Evolutionary conservation across 2,113 vertebrate genomes (phyloP), one percentile per base, ranked within the genome.

Genomic region (Proterorhinus semilunaris): DNA sequence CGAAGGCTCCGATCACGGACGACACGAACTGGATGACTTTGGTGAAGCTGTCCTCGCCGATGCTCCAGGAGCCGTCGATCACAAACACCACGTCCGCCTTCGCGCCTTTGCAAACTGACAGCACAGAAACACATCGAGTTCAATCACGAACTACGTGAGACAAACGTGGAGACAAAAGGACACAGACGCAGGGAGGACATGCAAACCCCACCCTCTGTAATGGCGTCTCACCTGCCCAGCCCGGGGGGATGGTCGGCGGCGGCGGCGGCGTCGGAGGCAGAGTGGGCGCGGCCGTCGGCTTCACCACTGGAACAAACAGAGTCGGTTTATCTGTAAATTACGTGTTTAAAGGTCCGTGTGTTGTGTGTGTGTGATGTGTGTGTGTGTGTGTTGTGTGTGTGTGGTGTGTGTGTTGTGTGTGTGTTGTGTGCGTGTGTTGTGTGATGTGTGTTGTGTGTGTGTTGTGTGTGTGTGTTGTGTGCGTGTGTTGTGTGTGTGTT

Each of bases 1-100:
- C 96, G 71, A 99, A 98, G 64, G 95, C 95, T 17, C 93, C 95
- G 74, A 98, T 93, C 43, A 96, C 94, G 62, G 89, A 90, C 65
- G 94, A 96, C 79, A 98, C 91, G 71, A 99, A 99, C 81, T 95
- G 92, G 52, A 96, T 84, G 13, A 99, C 96, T 91, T 99, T 99
- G 79, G 91, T 91, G 90, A 98, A 99, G 91, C 96, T 99, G 62
- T 98, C 96, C 81, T 99, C 98, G 1, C 98, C 97, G 59, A 98
- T 99, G 84, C 96, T 99, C 97, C 97, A 99, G 8, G 98, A 99
- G 61, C 96, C 96, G 64, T 99, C 98, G 51, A 98, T 96, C 75
- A 99, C 87, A 88, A 99, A 99, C n/a, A 96, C 94, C 81, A 99
- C 93, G 62, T 99, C 98, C 68, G 96, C 98, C 90, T 98, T 99